Conservation (phyloP, 2,888 invertebrate species). For the Thalpophila matura region DNA sequence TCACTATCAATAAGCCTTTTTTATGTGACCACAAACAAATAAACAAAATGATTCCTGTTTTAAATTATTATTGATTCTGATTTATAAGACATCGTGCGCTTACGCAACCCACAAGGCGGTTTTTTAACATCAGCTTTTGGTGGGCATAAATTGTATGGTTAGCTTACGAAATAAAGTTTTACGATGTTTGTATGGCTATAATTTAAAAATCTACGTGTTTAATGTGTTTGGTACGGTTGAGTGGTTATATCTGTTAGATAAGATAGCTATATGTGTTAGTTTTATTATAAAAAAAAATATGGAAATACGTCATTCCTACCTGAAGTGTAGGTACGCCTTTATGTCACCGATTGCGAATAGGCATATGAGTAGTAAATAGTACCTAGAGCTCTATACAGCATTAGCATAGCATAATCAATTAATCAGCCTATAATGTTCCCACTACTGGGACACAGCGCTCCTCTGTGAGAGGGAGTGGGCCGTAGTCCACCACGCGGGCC, state of each 20-base stretch:
- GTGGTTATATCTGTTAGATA: conserved; percentile 24
- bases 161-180: conserved; percentile 56
- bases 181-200: conserved; percentile 53
- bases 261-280: conserved; percentile 10
- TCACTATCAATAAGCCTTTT: conserved; percentile 32
- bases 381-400: too few species aligned
- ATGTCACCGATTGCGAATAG: too few species aligned
- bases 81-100: conserved; percentile 49
- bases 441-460: too few species aligned
- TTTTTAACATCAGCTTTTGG: conserved; percentile 50
- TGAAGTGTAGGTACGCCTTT: too few species aligned
- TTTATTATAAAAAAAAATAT: background rate
- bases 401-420: too few species aligned
- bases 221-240: conserved; percentile 27
- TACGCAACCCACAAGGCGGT: conserved; percentile 45
- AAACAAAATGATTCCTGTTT: conserved; percentile 45
- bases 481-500: too few species aligned
- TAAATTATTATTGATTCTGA: conserved; percentile 56
- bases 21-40: conserved; percentile 42
- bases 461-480: too few species aligned
- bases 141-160: conserved; percentile 48
- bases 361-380: too few species aligned
- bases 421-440: too few species aligned
- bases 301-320: too few species aligned
- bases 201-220: conserved; percentile 45